These are phyloP conservation scores for Neodiprion virginianus DNA, from an alignment of 1,140 invertebrate species.

Conservation along the genomic window DNA sequence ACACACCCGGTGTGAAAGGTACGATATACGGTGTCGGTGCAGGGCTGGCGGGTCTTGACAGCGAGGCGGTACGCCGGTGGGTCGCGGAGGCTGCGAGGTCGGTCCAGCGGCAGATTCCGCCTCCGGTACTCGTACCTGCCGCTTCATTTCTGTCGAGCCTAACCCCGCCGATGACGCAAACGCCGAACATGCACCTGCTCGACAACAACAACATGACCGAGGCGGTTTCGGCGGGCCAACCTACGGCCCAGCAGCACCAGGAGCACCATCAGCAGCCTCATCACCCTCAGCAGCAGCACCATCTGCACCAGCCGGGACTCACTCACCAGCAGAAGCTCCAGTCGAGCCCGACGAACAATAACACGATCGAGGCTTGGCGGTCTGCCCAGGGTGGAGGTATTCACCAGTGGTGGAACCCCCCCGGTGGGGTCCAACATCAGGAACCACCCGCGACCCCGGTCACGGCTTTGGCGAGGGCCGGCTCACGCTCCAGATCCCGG, in stretches of 20 bases:
- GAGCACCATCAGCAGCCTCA: constrained; percentile 5
- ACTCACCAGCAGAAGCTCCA: constrained; percentile 51
- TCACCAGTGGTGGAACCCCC: constrained; percentile 57
- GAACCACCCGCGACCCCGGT: constrained; percentile 13
- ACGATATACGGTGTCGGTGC: constrained; percentile 40
- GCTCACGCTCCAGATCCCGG: constrained; percentile 31
- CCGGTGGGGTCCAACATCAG: constrained; percentile 42
- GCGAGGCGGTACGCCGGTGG: constrained; percentile 60
- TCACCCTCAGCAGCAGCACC: constrained; percentile 16
- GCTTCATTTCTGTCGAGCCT: constrained; percentile 40
- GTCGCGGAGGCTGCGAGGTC: constrained; percentile 58
- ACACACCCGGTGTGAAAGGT: constrained; percentile 21
- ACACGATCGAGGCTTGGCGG: constrained; percentile 58
- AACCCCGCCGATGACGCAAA: constrained; percentile 58
- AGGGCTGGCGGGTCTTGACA: constrained; percentile 61
- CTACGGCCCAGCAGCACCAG: constrained; percentile 17
- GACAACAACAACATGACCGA: constrained; percentile 56
- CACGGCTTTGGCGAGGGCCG: constrained; percentile 34
- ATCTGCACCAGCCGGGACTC: constrained; percentile 34
- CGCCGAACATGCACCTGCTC: constrained; percentile 58
- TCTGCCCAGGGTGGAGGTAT: constrained; percentile 48
- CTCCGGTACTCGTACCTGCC: constrained; percentile 43
- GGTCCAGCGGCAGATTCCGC: constrained; percentile 52
- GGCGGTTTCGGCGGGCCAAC: constrained; percentile 44
- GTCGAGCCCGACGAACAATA: constrained; percentile 59